phyloP scores from a whole-genome alignment of 1,140 invertebrate species.

The Meloidogyne chitwoodi region DNA sequence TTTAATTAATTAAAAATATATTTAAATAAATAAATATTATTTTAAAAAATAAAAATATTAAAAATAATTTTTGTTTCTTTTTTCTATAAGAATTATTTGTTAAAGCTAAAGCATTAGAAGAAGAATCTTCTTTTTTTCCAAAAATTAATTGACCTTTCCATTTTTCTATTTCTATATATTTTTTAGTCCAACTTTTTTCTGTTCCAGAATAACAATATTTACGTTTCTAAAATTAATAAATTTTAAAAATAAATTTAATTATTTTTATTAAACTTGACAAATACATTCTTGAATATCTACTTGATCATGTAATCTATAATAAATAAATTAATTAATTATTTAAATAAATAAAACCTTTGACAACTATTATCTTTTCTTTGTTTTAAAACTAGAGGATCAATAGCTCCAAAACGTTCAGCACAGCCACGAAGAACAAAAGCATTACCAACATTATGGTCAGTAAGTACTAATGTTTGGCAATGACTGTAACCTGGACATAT shows the following conservation, averaged over 20 bases:
- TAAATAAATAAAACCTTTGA: constrained; percentile 2
- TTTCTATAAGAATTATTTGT: not conserved
- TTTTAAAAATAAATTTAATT: not conserved
- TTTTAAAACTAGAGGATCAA: constrained; percentile 4
- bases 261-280: constrained; percentile 6
- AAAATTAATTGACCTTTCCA: not conserved
- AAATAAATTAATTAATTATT: not conserved
- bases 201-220: constrained; percentile 16
- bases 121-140: not conserved
- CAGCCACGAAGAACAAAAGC: constrained; percentile 17
- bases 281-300: constrained; percentile 23
- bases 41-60: not conserved
- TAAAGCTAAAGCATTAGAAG: not conserved
- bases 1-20: too few species aligned
- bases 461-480: constrained; percentile 12
- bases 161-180: constrained; percentile 1
- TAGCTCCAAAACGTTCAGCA: constrained; percentile 22
- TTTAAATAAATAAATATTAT: not conserved
- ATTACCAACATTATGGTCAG: constrained; percentile 8
- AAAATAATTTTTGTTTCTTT: not conserved
- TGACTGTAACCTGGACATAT: constrained; percentile 10
- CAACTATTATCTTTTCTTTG: constrained; percentile 12
- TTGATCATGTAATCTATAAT: constrained; percentile 18
- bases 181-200: not conserved
- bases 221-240: constrained; percentile 2